phyloP scores from a whole-genome alignment of 2,888 invertebrate species.

The Tigriopus californicus region DNA sequence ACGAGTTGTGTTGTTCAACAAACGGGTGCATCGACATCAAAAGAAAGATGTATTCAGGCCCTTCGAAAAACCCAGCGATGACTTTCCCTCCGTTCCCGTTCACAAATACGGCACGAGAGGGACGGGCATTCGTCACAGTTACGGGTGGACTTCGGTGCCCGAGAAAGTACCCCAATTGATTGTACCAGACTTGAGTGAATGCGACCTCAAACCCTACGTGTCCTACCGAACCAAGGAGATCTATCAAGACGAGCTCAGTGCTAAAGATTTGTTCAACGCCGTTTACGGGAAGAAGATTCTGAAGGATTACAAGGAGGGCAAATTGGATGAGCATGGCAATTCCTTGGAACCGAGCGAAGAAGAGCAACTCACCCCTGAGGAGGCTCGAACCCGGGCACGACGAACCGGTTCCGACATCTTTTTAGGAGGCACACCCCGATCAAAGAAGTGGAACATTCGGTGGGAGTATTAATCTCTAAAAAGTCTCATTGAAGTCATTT shows the following conservation, averaged over 20 bases:
- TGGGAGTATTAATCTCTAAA: too few relatives aligned
- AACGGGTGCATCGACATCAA: background rate
- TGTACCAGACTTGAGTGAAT: conserved; percentile 69
- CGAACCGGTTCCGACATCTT: conserved; percentile 68
- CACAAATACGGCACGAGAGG: background rate
- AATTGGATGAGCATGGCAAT: conserved; percentile 46
- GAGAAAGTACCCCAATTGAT: conserved; percentile 83
- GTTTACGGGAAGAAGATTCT: conserved; percentile 59
- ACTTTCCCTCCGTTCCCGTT: background rate
- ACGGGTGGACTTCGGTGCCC: conserved; percentile 33
- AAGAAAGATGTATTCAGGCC: background rate
- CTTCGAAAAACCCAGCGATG: background rate
- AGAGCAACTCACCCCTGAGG: conserved; percentile 48
- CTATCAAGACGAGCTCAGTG: conserved; percentile 57
- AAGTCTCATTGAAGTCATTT: too few relatives aligned
- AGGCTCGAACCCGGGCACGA: conserved; percentile 47
- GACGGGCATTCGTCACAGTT: conserved; percentile 2
- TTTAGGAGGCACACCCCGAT: conserved; percentile 19
- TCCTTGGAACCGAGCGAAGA: conserved; percentile 49
- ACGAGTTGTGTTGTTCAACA: background rate
- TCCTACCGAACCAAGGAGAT: conserved; percentile 62
- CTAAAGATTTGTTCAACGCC: conserved; percentile 59
- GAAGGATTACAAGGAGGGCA: conserved; percentile 48
- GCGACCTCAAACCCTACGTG: conserved; percentile 71
- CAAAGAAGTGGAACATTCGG: background rate